phyloP scores from a whole-genome alignment of 2,797 vertebrate genomes.

The Enteromius fasciolatus region DNA sequence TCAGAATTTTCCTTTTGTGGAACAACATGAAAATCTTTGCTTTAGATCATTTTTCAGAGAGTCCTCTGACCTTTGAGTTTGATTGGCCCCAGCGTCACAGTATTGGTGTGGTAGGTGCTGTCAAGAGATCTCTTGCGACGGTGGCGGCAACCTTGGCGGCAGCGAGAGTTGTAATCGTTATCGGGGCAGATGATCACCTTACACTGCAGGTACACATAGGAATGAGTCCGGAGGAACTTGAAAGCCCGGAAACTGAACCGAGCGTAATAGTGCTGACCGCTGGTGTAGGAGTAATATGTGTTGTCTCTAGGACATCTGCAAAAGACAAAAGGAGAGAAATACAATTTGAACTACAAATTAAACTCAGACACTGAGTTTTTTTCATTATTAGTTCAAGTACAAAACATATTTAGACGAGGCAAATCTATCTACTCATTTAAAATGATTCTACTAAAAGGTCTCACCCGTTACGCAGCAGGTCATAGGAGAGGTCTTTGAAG shows the following conservation, averaged over 20 bases:
- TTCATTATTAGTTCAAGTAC: too few species aligned
- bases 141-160: conserved; percentile 64
- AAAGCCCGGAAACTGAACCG: conserved; percentile 78
- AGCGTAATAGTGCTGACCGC: conserved; percentile 32
- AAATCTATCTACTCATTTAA: too few species aligned
- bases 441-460: too few species aligned
- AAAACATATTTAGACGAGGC: too few species aligned
- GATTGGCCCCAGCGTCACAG: conserved; percentile 77
- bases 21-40: not conserved
- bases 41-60: not conserved
- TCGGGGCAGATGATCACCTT: conserved; percentile 76
- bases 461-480: conserved; percentile 86
- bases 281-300: conserved; percentile 63
- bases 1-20: not conserved
- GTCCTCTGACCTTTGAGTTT: conserved; percentile 61
- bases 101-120: conserved; percentile 65
- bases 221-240: conserved; percentile 78
- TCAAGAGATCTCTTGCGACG: conserved; percentile 68
- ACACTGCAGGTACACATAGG: conserved; percentile 80
- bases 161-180: conserved; percentile 67
- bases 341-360: too few species aligned
- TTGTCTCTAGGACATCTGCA: conserved; percentile 79
- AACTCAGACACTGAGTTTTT: too few species aligned
- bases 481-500: conserved; percentile 73
- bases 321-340: too few species aligned